These are phyloP conservation scores for Ptychobarbus kaznakovi DNA, from an alignment of 2,797 vertebrate species.

Conservation along the genomic window DNA sequence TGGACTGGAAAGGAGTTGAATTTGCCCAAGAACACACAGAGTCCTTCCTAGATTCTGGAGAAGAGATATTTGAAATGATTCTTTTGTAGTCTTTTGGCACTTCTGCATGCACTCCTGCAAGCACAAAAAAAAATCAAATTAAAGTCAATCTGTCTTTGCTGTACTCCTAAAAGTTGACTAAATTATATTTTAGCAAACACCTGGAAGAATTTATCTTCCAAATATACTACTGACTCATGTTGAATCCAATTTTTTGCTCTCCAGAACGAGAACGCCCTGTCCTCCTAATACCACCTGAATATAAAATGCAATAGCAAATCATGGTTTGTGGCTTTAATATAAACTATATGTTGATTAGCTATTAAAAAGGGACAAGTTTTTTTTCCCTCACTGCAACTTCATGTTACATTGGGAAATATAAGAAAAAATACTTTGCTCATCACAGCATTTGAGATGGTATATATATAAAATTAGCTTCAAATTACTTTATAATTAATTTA, in stretches of 20 bases:
- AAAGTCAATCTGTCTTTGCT: background rate
- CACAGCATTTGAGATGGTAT: background rate
- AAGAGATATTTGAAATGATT: constrained; percentile 32
- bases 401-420: background rate
- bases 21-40: constrained; percentile 45
- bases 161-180: background rate
- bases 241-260: background rate
- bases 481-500: background rate
- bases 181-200: background rate
- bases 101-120: constrained; percentile 45
- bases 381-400: background rate
- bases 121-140: background rate
- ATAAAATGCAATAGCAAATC: background rate
- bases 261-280: background rate
- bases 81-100: constrained; percentile 49
- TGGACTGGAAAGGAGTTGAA: constrained; percentile 14
- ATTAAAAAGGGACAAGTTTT: background rate
- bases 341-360: background rate
- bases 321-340: background rate
- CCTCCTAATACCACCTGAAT: no score
- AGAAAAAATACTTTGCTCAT: background rate
- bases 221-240: background rate
- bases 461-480: background rate
- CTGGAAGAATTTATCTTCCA: background rate
- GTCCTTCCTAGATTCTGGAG: constrained; percentile 42